Conservation (phyloP, 2,888 invertebrate genomes). For the Morpho deidamia region DNA sequence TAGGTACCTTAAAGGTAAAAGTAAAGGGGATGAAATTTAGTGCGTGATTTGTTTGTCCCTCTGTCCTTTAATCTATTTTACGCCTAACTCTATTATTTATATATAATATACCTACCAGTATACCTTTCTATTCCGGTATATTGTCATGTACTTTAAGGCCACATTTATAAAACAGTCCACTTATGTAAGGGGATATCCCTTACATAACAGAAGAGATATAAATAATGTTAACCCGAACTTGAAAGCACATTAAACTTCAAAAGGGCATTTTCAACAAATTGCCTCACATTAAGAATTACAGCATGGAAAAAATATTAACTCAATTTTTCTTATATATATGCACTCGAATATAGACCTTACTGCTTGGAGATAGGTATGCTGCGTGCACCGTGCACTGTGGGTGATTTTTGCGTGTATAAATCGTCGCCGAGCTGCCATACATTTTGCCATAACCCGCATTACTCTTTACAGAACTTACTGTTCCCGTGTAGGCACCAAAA, state of each 20-base stretch:
- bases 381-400: conserved; percentile 1
- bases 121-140: no score
- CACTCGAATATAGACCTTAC: neutral
- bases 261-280: neutral
- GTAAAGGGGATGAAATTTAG: no score
- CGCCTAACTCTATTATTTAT: no score
- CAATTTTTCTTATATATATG: neutral
- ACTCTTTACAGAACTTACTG: conserved; percentile 5
- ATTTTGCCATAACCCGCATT: conserved; percentile 44
- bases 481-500: neutral
- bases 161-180: no score
- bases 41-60: no score
- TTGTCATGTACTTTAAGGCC: no score
- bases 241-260: neutral
- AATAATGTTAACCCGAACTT: neutral
- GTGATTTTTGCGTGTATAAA: conserved; percentile 38
- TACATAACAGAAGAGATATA: neutral
- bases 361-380: neutral
- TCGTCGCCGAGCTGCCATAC: conserved; percentile 45
- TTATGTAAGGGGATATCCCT: no score
- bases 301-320: neutral
- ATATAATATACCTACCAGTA: no score
- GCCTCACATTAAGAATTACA: neutral
- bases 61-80: no score
- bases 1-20: no score